Evolutionary conservation across 30 jellyfish, hydroid and myxozoan genomes (phyloP).

Genomic region (Mastigias papua): DNA sequence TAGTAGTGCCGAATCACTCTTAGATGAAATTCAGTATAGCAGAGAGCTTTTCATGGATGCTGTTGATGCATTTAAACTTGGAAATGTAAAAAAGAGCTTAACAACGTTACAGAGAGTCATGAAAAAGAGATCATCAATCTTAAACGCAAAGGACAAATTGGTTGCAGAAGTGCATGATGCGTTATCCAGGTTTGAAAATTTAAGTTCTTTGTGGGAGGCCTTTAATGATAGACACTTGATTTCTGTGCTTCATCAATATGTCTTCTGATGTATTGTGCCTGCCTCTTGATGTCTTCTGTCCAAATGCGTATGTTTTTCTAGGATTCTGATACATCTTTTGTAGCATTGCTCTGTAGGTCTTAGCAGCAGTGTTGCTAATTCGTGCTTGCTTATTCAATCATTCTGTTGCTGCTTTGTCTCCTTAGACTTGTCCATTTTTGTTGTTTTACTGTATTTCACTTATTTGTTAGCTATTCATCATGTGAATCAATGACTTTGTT

Average conservation of each 20-base stretch:
- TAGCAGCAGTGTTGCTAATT: no score
- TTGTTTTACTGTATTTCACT: background rate
- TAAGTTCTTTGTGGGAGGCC: background rate
- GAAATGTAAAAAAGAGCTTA: conserved; percentile 63
- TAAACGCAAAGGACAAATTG: conserved; percentile 47
- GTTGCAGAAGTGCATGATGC: conserved; percentile 87
- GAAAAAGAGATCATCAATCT: conserved; percentile 57
- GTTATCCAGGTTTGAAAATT: conserved; percentile 50
- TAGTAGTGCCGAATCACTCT: conserved; percentile 27
- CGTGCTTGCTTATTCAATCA: no score
- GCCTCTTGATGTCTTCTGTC: no score
- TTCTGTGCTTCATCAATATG: no score
- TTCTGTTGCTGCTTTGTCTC: no score
- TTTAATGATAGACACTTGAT: no score
- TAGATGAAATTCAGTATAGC: conserved; percentile 53
- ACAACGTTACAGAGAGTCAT: conserved; percentile 51
- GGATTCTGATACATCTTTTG: no score
- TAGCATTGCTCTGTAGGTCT: no score
- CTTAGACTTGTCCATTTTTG: no score
- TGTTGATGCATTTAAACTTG: conserved; percentile 57
- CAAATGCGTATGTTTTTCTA: no score
- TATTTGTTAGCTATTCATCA: background rate
- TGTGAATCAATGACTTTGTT: background rate
- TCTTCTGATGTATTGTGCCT: no score
- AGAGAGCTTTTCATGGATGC: conserved; percentile 75